phyloP scores from a whole-genome alignment of 2,113 vertebrate genomes.

The Apteryx owenii region DNA sequence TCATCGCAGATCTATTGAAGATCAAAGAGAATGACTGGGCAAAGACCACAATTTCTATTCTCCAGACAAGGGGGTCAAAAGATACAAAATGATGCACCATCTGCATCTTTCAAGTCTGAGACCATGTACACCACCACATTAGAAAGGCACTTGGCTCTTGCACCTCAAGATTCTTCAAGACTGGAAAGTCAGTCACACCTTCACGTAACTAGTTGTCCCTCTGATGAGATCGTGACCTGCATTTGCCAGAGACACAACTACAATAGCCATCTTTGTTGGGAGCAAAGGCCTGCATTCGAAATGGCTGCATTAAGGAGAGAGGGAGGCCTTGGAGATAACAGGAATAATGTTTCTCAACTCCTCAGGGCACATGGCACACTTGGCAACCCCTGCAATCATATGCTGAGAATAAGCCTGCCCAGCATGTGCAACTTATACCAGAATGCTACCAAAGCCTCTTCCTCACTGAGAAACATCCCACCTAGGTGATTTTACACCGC shows the following conservation, averaged over 20 bases:
- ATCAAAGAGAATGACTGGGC: background rate
- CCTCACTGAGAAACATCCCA: background rate
- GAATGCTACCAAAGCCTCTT: background rate
- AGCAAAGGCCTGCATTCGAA: background rate
- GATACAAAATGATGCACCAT: background rate
- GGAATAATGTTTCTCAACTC: background rate
- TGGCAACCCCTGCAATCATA: background rate
- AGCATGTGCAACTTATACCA: background rate
- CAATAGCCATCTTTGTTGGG: background rate
- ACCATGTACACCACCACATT: rapidly evolving
- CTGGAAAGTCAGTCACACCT: background rate
- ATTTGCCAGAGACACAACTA: background rate
- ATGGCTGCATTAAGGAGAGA: background rate
- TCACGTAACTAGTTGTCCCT: background rate
- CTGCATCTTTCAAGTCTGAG: background rate
- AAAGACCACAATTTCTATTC: background rate
- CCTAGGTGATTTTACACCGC: background rate
- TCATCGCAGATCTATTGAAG: background rate
- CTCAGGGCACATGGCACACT: background rate
- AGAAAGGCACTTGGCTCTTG: background rate
- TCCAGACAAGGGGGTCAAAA: background rate
- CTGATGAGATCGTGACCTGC: background rate
- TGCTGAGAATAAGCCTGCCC: background rate
- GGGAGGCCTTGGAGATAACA: background rate
- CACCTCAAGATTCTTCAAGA: background rate